Evolutionary conservation across 1,140 invertebrate genomes (phyloP), one percentile per base, ranked within the genome.

Genomic region (Drosophila rufa): DNA sequence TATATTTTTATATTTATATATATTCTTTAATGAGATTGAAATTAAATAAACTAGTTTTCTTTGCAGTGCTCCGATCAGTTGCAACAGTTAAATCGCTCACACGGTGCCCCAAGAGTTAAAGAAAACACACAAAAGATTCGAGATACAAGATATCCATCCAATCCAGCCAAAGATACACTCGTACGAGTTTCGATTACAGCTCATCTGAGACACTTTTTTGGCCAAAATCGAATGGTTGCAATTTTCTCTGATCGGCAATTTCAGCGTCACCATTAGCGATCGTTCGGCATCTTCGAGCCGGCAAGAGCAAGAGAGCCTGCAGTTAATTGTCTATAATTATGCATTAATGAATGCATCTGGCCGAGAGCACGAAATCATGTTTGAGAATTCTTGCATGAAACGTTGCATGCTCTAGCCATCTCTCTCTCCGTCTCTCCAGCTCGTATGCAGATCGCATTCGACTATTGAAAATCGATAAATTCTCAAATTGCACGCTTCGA

Each of bases 311-410:
- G 5, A 11, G 33, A 55, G 51, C 51, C 51, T 40, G 64, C 80
- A 83, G 84, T 80, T 89, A 87, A 87, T 87, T 84, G 84, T 87
- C 73, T 89, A 87, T 79, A 87, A 87, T 87, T 87, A 87, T 84
- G 85, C 84, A 87, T 87, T 87, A 89, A 87, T 87, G 84, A 84
- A 83, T 89, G 84, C 80, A 89, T 87, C 74, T 87, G 84, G 84
- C 80, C 83, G 66, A 89, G 74, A 87, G 84, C 84, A 87, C 84
- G 84, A 89, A 84, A 79, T 83, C 83, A 87, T 82, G 80, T 80
- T 82, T 80, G 58, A 82, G 80, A 89, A 89, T 89, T 77, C 77
- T 87, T 83, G 80, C 83, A 87, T 89, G 84, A 89, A 89, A 84
- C 61, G 84, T 87, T 87, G 84, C 84, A 84, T 87, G 84, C 66